Conservation (phyloP, 2,113 vertebrate genomes). For the Typhlomys cinereus region DNA sequence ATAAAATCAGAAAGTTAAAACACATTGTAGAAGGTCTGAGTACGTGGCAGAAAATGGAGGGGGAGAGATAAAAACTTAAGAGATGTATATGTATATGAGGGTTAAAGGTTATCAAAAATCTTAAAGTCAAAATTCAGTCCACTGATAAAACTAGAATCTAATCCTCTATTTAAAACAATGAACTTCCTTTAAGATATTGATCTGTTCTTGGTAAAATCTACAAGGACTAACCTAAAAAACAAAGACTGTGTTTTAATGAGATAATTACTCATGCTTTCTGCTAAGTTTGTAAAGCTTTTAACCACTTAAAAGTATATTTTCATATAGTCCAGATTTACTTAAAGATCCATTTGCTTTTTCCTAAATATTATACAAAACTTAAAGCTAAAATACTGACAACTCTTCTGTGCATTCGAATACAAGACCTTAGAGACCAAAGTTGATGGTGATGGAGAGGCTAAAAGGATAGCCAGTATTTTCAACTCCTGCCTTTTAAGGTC, state of each 20-base stretch:
- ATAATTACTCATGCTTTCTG: background rate
- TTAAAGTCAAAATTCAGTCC: background rate
- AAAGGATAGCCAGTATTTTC: background rate
- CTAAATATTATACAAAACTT: background rate
- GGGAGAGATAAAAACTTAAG: background rate
- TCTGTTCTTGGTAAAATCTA: background rate
- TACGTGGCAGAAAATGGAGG: background rate
- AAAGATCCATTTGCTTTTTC: background rate
- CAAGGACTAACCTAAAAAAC: background rate
- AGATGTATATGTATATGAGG: background rate
- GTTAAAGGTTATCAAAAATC: background rate
- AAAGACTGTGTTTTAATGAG: background rate
- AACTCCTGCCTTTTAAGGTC: too few species aligned
- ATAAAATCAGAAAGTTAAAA: background rate
- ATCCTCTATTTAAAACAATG: background rate
- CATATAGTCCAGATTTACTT: background rate
- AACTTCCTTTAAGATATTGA: background rate
- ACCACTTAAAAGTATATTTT: background rate
- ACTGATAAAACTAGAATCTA: background rate
- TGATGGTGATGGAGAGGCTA: too few species aligned
- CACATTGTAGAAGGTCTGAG: background rate
- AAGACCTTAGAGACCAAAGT: background rate
- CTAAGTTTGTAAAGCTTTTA: background rate
- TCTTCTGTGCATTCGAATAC: background rate
- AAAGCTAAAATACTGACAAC: background rate